phyloP scores from a whole-genome alignment of 2,113 vertebrate species.

The Gopherus evgoodei region DNA sequence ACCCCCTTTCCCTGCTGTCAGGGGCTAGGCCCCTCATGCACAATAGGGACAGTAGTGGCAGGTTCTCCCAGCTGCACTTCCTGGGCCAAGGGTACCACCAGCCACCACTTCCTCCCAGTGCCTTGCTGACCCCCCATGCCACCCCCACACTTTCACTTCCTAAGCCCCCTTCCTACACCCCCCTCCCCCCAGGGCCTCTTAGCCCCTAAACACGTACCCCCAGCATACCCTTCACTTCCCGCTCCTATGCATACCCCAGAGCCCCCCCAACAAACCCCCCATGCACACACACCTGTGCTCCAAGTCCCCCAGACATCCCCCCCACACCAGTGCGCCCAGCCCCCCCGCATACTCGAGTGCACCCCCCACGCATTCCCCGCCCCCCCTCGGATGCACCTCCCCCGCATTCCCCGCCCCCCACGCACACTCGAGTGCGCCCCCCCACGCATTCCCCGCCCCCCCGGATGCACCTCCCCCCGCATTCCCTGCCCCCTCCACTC shows the following conservation, averaged over 20 bases:
- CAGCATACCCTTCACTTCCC: neutral
- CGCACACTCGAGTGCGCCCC: neutral
- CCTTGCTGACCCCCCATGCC: neutral
- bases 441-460: neutral
- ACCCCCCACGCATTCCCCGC: neutral
- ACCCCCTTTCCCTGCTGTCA: neutral
- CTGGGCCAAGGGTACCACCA: neutral
- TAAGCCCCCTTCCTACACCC: neutral
- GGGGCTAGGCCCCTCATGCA: neutral
- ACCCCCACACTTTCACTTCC: too few species aligned
- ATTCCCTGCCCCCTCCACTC: too few species aligned
- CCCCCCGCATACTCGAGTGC: neutral
- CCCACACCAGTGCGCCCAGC: neutral
- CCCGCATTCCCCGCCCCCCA: neutral
- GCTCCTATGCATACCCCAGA: constrained; percentile 37
- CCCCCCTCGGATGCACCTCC: too few species aligned
- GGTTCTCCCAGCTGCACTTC: neutral
- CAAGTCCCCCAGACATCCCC: constrained; percentile 47
- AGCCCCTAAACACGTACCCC: constrained; percentile 41
- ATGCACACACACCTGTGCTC: neutral
- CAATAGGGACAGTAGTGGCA: neutral
- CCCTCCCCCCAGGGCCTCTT: constrained; percentile 5
- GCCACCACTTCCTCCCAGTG: neutral
- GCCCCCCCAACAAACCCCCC: constrained; percentile 71
- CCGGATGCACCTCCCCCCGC: neutral